A percentile compares a stretch with the other conserved stretches of the same genome.
These are phyloP conservation scores for Caenorhabditis sp. DNA, from an alignment of 2,888 invertebrate species.

Conservation along the genomic window DNA sequence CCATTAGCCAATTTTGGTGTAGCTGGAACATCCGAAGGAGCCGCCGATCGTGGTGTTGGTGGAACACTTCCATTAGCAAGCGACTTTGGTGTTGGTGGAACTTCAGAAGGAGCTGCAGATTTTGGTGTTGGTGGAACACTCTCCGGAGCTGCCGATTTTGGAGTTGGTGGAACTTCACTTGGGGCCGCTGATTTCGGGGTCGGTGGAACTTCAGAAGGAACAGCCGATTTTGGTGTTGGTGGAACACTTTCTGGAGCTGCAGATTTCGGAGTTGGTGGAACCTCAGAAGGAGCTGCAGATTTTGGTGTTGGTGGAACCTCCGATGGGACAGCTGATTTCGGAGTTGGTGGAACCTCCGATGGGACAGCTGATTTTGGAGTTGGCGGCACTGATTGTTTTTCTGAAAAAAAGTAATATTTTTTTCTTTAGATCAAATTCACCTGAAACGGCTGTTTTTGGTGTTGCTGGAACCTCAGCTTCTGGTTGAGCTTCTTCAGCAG, in stretches of 20 bases:
- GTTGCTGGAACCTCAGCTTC: constrained; percentile 46
- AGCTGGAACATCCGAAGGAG: constrained; percentile 24
- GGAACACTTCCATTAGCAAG: constrained; percentile 7
- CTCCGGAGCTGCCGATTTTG: constrained; percentile 39
- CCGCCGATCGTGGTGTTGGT: constrained; percentile 31
- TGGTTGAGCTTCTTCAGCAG: constrained; percentile 38
- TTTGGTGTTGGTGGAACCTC: constrained; percentile 46
- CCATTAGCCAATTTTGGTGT: constrained; percentile 43
- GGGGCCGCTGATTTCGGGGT: constrained; percentile 45
- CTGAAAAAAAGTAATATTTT: constrained; percentile 12
- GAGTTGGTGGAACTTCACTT: constrained; percentile 48
- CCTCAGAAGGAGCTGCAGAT: constrained; percentile 38
- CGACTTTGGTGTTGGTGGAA: constrained; percentile 42
- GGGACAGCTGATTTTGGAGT: constrained; percentile 44
- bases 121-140: constrained; percentile 33
- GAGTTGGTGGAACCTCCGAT: constrained; percentile 37
- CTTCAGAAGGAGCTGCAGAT: constrained; percentile 16
- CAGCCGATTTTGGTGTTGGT: constrained; percentile 38
- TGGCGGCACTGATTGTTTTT: constrained; percentile 46
- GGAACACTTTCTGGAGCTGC: constrained; percentile 38
- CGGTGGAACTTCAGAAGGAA: constrained; percentile 39
- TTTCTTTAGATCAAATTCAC: constrained; percentile 3
- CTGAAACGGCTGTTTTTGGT: constrained; percentile 47
- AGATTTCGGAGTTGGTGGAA: constrained; percentile 43
- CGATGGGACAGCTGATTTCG: constrained; percentile 35